Evolutionary conservation across 2,797 vertebrate species (phyloP).

Genomic region (Catharus ustulatus): DNA sequence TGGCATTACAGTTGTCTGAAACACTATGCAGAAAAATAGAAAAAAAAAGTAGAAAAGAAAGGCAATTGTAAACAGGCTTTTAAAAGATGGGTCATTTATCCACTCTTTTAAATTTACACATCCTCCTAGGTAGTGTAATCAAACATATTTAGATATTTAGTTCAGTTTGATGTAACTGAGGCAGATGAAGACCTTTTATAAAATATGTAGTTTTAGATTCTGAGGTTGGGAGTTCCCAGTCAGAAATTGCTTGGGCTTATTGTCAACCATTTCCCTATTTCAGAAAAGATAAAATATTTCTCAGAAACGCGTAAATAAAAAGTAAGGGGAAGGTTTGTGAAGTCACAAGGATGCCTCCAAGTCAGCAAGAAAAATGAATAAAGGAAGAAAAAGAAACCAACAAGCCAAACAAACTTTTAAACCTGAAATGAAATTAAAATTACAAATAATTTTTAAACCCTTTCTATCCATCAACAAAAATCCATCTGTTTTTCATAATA

Average conservation of each 20-base stretch:
- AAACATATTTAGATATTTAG: not conserved
- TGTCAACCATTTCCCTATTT: not conserved
- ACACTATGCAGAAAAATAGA: not conserved
- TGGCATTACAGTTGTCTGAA: not conserved
- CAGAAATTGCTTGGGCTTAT: not conserved
- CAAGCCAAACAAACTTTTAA: not conserved
- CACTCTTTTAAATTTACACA: not conserved
- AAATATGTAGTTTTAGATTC: not conserved
- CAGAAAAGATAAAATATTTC: not conserved
- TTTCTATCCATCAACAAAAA: not conserved
- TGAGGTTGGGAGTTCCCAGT: not conserved
- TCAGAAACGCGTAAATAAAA: not conserved
- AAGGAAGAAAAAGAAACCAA: not conserved
- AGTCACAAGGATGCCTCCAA: not conserved
- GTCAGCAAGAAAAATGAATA: not conserved
- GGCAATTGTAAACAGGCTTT: not conserved
- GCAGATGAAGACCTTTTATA: not conserved
- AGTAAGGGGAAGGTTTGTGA: not conserved
- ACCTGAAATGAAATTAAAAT: not conserved
- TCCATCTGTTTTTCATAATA: not conserved
- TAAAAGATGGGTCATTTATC: not conserved
- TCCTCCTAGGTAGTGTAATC: not conserved
- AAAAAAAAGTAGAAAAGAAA: not conserved
- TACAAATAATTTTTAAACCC: not conserved
- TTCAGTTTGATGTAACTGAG: not conserved